Conservation (phyloP, 2,888 invertebrate species). For the Oscheius sp. region DNA sequence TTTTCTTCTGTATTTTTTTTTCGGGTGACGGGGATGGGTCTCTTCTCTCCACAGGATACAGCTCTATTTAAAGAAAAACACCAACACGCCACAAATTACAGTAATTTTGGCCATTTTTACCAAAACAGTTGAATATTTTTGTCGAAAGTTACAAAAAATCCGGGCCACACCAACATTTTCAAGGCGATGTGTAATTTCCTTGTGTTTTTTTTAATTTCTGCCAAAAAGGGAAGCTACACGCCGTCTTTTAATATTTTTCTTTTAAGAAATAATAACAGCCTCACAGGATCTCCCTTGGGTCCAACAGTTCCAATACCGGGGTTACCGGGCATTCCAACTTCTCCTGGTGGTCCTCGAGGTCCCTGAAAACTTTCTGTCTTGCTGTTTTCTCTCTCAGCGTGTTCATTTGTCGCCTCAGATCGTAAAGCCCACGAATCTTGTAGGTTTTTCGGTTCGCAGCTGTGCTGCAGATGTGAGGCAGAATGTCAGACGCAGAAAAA, state of each 20-base stretch:
- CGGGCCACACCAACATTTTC: not conserved
- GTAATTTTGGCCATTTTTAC: not conserved
- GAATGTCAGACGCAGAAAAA: not conserved
- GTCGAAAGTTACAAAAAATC: not conserved
- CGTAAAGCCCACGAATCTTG: not conserved
- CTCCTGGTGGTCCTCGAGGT: conserved; percentile 73
- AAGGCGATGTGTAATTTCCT: too few relatives aligned
- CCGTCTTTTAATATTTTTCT: not conserved
- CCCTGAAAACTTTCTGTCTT: conserved; percentile 60
- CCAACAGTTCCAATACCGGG: conserved; percentile 73
- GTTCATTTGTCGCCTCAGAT: not conserved
- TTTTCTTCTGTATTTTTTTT: not conserved
- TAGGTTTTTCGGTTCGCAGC: conserved; percentile 8
- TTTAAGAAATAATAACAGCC: conserved; percentile 26
- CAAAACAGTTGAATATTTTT: not conserved
- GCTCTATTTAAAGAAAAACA: not conserved
- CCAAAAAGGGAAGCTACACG: not conserved
- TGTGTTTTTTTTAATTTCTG: too few relatives aligned
- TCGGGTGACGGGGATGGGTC: not conserved
- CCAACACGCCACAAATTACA: not conserved
- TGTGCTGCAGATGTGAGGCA: conserved; percentile 20
- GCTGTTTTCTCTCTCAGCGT: not conserved
- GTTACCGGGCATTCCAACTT: conserved; percentile 73
- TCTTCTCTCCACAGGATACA: conserved; percentile 4
- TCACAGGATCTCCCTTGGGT: conserved; percentile 74